A percentile compares a stretch with the other conserved stretches of the same genome.
phyloP scores from a whole-genome alignment of 2,797 vertebrate species.

The Hippoglossus hippoglossus region DNA sequence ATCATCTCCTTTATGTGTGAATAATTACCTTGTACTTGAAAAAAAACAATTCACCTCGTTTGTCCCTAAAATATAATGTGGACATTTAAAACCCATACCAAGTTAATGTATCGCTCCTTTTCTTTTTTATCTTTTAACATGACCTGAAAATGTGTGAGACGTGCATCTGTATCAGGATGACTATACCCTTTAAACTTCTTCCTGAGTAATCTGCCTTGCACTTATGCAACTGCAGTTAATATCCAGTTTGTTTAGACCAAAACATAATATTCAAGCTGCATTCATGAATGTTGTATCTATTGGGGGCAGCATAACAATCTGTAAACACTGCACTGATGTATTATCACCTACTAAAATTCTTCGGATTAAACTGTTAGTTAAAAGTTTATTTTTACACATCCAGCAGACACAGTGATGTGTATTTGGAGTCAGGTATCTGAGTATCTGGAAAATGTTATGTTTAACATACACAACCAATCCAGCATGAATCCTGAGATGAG shows the following conservation, averaged over 20 bases:
- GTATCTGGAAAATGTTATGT: not conserved
- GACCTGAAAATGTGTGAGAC: not conserved
- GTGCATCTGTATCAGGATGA: too few species aligned
- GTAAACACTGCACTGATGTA: too few species aligned
- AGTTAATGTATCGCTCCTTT: not conserved
- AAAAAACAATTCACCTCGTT: conserved; percentile 4
- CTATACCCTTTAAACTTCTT: too few species aligned
- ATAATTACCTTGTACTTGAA: not conserved
- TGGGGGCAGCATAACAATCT: too few species aligned
- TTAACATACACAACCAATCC: conserved; percentile 7
- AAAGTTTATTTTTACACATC: too few species aligned
- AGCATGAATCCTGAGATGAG: conserved; percentile 6
- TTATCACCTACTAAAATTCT: too few species aligned
- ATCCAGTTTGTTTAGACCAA: too few species aligned
- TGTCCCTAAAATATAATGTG: not conserved
- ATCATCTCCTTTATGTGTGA: not conserved
- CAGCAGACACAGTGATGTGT: not conserved
- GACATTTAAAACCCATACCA: not conserved
- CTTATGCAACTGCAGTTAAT: too few species aligned
- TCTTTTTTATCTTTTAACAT: not conserved
- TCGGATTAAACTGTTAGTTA: too few species aligned
- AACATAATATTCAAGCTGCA: too few species aligned
- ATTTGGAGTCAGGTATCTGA: not conserved
- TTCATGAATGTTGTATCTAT: too few species aligned
- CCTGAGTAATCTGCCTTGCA: too few species aligned